Evolutionary conservation across 2,113 vertebrate genomes (phyloP), one percentile per base, ranked within the genome.

Genomic region (Silurus meridionalis): DNA sequence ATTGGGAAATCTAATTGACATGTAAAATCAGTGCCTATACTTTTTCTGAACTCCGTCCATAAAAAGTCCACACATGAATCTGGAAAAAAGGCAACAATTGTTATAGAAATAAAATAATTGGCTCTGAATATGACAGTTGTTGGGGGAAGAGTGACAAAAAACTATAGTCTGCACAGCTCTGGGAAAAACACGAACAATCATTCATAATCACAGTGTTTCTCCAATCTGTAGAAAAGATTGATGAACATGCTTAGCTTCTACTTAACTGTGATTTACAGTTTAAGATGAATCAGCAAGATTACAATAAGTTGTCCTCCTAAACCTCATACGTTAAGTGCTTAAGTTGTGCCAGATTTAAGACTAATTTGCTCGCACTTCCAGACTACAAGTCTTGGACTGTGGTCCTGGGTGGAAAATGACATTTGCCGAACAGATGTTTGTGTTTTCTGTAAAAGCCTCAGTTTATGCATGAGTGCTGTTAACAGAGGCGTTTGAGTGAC

Each of bases 371-470:
- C 83, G 75, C 82, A 82, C 83, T 79, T 84, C 60, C 83, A 82
- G 69, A 46, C 86, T 81, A 82, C 79, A 75, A 58, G 55, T 19
- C 80, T 83, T 90, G 88, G 89, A 82, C 75, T 71, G 55, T 64
- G 11, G 60, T 58, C 66, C 50, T 80, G 55, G 64, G 69, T 86
- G 88, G 88, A 91, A 88, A 88, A 77, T 86, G 85, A 85, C 83
- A 90, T 89, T 91, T 85, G 86, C 64, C 14, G 60, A 88, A 53
- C 88, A 89, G 86, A 91, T 91, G 90, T 89, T 85, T 90, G 80
- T 90, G 89, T 89, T 90, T 91, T 87, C 57, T 57, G 66, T 85
- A 63, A 86, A 37, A 71, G 83, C 28, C 17, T 25, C 25, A 83
- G 46, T 74, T 52, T 85, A 23, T 37, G 55, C 52, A 84, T 86